These are phyloP conservation scores for Australoheros facetus DNA, from an alignment of 2,797 vertebrate species.

Conservation along the genomic window DNA sequence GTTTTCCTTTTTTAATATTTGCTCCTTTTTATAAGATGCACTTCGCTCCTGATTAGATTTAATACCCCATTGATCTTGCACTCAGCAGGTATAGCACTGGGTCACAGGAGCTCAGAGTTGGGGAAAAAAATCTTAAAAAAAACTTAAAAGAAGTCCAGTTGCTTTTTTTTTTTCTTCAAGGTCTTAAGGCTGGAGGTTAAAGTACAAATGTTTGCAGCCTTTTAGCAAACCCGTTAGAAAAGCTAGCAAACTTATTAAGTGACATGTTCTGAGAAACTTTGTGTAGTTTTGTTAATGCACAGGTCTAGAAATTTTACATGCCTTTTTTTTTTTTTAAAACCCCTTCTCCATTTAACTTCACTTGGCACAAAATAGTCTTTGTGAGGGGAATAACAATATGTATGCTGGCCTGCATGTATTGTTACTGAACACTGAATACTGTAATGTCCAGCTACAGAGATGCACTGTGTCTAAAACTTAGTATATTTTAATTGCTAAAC, in stretches of 20 bases:
- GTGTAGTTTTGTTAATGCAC: not conserved
- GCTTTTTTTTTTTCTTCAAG: too few species aligned
- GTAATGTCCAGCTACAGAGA: not conserved
- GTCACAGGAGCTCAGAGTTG: not conserved
- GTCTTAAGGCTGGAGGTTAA: too few species aligned
- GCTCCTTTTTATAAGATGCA: not conserved
- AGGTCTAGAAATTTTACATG: rapidly evolving
- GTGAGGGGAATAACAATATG: too few species aligned
- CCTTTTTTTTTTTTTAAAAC: not conserved
- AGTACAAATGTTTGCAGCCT: rapidly evolving
- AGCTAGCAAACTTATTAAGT: not conserved
- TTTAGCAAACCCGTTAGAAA: not conserved
- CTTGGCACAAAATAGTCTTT: not conserved
- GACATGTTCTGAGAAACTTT: not conserved
- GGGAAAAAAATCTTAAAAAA: not conserved
- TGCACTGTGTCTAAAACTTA: rapidly evolving
- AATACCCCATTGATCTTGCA: not conserved
- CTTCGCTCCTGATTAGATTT: not conserved
- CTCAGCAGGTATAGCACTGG: not conserved
- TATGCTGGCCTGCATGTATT: not conserved
- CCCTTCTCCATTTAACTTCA: not conserved
- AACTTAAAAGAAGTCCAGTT: too few species aligned
- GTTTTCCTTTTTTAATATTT: not conserved
- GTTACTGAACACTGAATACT: not conserved
- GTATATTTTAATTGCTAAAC: too few species aligned